These are phyloP conservation scores for Zenarchopterus dispar DNA, from an alignment of 2,797 vertebrate species.

Conservation along the genomic window DNA sequence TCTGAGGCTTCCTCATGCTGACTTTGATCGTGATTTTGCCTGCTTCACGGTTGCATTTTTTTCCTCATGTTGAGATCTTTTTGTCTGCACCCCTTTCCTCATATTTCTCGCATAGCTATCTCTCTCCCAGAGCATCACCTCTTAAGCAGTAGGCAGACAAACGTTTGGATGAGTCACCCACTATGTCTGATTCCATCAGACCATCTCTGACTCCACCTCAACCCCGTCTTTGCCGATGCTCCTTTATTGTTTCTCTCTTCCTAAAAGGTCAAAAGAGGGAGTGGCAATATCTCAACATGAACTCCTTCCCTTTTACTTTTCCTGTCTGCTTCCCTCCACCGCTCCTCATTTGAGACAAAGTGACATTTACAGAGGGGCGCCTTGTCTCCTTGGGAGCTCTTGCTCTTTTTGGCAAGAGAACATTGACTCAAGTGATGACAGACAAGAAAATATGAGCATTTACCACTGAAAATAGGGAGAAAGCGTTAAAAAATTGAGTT, in stretches of 20 bases:
- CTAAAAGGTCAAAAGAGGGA: slow-evolving; percentile 69
- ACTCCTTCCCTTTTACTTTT: slow-evolving; percentile 51
- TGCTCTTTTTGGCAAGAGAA: slow-evolving; percentile 56
- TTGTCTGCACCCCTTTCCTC: slow-evolving; percentile 46
- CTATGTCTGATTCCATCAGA: slow-evolving; percentile 61
- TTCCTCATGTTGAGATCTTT: slow-evolving; percentile 39
- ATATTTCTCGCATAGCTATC: slow-evolving; percentile 52
- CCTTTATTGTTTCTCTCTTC: slow-evolving; percentile 36
- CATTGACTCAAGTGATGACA: slow-evolving; percentile 35
- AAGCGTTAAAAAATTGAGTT: slow-evolving; percentile 33
- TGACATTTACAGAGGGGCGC: slow-evolving; percentile 77
- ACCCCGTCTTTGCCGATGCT: slow-evolving; percentile 18
- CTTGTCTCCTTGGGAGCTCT: slow-evolving; percentile 51
- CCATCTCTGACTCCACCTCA: slow-evolving; percentile 23
- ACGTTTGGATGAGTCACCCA: slow-evolving; percentile 73
- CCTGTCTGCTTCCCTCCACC: slow-evolving; percentile 38
- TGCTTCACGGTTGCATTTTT: slow-evolving; percentile 44
- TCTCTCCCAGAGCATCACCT: slow-evolving; percentile 60
- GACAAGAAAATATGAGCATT: slow-evolving; percentile 17
- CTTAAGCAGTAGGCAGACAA: slow-evolving; percentile 59
- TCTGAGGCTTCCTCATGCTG: slow-evolving; percentile 44
- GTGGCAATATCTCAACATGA: slow-evolving; percentile 59
- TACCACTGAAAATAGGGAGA: slow-evolving; percentile 34
- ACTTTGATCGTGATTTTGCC: slow-evolving; percentile 66
- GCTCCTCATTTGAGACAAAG: slow-evolving; percentile 64